Conservation (phyloP, 2,797 vertebrate genomes). For the Apodemus agrarius region DNA sequence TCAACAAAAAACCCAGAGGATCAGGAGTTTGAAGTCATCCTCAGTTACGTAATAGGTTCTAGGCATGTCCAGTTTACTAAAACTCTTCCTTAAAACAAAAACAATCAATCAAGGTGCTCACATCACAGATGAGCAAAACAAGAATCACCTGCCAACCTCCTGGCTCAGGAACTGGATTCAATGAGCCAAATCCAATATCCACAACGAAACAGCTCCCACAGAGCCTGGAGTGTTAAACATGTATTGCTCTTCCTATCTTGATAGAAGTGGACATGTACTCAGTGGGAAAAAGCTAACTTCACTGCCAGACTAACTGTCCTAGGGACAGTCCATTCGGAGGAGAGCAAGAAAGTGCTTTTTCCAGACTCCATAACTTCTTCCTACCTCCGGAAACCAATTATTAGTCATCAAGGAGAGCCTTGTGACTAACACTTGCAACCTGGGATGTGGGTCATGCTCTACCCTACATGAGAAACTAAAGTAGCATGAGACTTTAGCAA, state of each 20-base stretch:
- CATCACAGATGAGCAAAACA: constrained; percentile 56
- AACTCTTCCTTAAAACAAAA: constrained; percentile 56
- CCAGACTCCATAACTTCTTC: not conserved
- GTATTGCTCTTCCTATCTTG: not conserved
- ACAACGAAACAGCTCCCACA: not conserved
- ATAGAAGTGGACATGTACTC: not conserved
- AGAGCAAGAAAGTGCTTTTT: not conserved
- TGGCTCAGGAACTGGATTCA: not conserved
- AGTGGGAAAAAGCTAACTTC: not conserved
- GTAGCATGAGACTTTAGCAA: not conserved
- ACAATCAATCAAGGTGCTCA: constrained; percentile 61
- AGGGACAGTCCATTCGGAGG: not conserved
- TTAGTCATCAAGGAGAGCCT: constrained; percentile 56
- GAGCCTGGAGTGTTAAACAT: not conserved
- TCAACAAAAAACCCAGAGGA: too few relatives aligned
- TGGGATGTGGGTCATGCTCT: not conserved
- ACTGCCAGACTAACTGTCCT: not conserved
- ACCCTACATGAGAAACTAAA: not conserved
- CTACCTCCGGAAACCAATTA: not conserved
- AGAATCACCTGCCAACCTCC: constrained; percentile 64
- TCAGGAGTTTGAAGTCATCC: not conserved
- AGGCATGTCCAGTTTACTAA: not conserved
- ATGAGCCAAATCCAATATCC: not conserved
- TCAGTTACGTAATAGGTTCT: not conserved
- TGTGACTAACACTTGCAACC: constrained; percentile 21